A percentile compares a stretch with the other conserved stretches of the same genome.
phyloP scores from a whole-genome alignment of 2,888 invertebrate species.

The Napeogenes sylphis region DNA sequence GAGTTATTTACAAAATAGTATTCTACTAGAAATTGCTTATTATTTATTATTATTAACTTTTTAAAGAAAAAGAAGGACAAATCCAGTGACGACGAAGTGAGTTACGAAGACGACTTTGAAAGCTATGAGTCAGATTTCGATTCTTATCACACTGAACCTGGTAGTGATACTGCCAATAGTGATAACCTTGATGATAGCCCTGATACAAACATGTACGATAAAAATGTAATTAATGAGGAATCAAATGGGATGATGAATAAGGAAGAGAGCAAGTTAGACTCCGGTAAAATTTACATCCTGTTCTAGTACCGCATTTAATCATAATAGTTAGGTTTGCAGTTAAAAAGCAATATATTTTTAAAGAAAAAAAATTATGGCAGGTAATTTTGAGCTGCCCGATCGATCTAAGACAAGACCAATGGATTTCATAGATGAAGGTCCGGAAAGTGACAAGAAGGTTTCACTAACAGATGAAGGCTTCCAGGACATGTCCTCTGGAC shows the following conservation, averaged over 20 bases:
- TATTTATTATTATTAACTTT: constrained; percentile 1
- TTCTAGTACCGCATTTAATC: too few relatives aligned
- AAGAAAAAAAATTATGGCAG: constrained; percentile 32
- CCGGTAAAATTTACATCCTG: constrained; percentile 43
- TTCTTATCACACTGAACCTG: constrained; percentile 55
- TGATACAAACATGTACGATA: constrained; percentile 23
- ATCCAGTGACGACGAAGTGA: constrained; percentile 57
- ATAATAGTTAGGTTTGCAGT: too few relatives aligned
- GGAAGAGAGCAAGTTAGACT: constrained; percentile 67
- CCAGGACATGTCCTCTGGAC: constrained; percentile 62
- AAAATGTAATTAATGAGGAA: too few relatives aligned
- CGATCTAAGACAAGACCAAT: constrained; percentile 49
- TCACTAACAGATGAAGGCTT: constrained; percentile 68
- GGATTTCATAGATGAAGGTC: constrained; percentile 47
- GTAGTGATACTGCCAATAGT: constrained; percentile 13
- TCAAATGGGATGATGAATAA: constrained; percentile 28
- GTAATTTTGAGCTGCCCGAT: constrained; percentile 64
- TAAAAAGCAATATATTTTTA: too few relatives aligned
- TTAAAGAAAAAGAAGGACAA: constrained; percentile 34
- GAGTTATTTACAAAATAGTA: not conserved
- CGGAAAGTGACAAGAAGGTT: constrained; percentile 40
- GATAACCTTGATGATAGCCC: constrained; percentile 22
- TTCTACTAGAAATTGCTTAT: not conserved
- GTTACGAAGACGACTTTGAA: constrained; percentile 74
- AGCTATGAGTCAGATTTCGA: constrained; percentile 74